These are phyloP conservation scores for Quadriops clusia DNA, from an alignment of 2,888 invertebrate genomes.

Conservation along the genomic window DNA sequence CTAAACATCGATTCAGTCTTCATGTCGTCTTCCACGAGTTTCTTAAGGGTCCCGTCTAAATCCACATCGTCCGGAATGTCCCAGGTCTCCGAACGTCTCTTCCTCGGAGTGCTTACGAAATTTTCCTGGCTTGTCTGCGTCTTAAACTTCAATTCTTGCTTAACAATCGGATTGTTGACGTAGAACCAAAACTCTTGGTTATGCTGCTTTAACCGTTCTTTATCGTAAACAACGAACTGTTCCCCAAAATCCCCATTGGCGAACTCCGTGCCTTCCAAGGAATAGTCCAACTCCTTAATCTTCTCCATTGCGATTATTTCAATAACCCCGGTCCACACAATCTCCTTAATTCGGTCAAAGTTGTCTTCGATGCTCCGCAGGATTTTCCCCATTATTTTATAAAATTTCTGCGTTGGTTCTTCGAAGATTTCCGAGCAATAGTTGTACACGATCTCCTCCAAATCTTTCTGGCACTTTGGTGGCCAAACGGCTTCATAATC, in stretches of 20 bases:
- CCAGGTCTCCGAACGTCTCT: constrained; percentile 6
- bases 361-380: constrained; percentile 34
- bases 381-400: constrained; percentile 36
- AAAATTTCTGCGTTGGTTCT: constrained; percentile 40
- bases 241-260: constrained; percentile 26
- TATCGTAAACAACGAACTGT: constrained; percentile 45
- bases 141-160: constrained; percentile 25
- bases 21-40: constrained; percentile 11
- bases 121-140: constrained; percentile 8
- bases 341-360: constrained; percentile 36
- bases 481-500: constrained; percentile 37
- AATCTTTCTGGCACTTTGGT: constrained; percentile 33
- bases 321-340: constrained; percentile 43
- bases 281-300: constrained; percentile 36
- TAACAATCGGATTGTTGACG: constrained; percentile 33
- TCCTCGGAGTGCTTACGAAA: too few relatives aligned
- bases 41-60: constrained; percentile 15
- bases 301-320: constrained; percentile 45
- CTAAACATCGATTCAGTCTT: constrained; percentile 10
- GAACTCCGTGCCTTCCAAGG: constrained; percentile 23
- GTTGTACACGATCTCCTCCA: constrained; percentile 39
- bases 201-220: constrained; percentile 41
- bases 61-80: constrained; percentile 17
- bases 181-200: constrained; percentile 49
- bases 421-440: constrained; percentile 43